Base-by-base conservation (phyloP, 2,113 vertebrate genomes). In the Gallinago paraguaiae region DNA sequence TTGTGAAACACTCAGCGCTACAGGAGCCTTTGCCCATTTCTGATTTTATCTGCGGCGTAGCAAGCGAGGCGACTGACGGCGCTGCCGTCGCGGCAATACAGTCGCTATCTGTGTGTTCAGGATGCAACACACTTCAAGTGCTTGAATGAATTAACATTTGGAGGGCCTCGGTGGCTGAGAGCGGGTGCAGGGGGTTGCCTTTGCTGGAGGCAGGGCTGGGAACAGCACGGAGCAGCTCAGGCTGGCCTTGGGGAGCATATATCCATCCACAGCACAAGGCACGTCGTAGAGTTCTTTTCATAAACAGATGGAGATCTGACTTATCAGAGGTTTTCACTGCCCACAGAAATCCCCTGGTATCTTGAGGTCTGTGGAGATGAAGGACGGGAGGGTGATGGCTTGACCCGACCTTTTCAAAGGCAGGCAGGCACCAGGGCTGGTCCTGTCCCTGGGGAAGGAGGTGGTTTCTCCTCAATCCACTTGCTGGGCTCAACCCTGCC, bases 241-340 rank as follows among this genome's bases (percentile, higher is more conserved):
- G 41, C 17, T 78, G 76, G 13, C 48, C 56, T 77, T 28, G 27
- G 57, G 59, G 61, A 74, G 11, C 6, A 4, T 54, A 17, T 24
- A 51, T 17, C 20, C 30, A 20, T 28, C 50, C 33, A 11, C 41
- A 65, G 17, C 33, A 23, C 25, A 10, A 69, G 8, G 18, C 50
- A 3, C 2, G 16, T 28, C 1, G 0, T 8, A 6, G 2, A 8
- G 31, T 17, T 70, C 41, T 57, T 83, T 39, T 65, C 10, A 20
- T 5, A 14, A 57, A 65, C 16, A 13, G 64, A 17, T 67, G 59
- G 86, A 65, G 56, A 7, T 69, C 41, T 65, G 54, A 37, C 4
- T 83, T 65, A 57, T 22, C 77, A 78, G 87, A 75, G 64, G 12
- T 48, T 86, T 77, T 72, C 30, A 35, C 14, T 87, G 57, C 57